phyloP scores from a whole-genome alignment of 2,113 vertebrate species.

The Orthonyx spaldingii region DNA sequence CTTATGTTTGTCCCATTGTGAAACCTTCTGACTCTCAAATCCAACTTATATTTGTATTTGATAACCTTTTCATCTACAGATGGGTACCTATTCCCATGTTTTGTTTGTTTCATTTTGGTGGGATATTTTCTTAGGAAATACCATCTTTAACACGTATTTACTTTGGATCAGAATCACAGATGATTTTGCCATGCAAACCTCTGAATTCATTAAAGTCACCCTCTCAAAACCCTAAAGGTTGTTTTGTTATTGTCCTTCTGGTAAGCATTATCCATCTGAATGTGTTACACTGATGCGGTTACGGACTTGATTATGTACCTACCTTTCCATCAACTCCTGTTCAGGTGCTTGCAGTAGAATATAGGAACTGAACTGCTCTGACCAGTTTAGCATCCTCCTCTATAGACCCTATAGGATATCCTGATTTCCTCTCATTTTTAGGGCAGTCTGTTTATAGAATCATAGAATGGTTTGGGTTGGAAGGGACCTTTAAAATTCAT shows the following conservation, averaged over 20 bases:
- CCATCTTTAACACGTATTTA: background rate
- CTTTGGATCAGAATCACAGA: background rate
- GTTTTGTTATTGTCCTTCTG: background rate
- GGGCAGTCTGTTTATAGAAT: background rate
- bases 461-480: background rate
- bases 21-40: background rate
- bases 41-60: background rate
- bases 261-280: background rate
- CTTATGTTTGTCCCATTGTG: background rate
- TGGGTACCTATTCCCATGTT: background rate
- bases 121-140: background rate
- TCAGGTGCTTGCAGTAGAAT: background rate
- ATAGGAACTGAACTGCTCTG: background rate
- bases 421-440: background rate
- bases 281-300: background rate
- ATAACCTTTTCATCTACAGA: background rate
- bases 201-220: background rate
- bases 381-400: background rate
- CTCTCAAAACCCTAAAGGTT: background rate
- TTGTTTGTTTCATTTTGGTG: background rate
- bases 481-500: background rate
- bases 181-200: background rate
- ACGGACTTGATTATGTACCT: rapidly evolving
- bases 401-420: background rate
- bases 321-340: background rate